Base-by-base conservation (phyloP, 2,113 vertebrate species). In the Elanus axillaris region DNA sequence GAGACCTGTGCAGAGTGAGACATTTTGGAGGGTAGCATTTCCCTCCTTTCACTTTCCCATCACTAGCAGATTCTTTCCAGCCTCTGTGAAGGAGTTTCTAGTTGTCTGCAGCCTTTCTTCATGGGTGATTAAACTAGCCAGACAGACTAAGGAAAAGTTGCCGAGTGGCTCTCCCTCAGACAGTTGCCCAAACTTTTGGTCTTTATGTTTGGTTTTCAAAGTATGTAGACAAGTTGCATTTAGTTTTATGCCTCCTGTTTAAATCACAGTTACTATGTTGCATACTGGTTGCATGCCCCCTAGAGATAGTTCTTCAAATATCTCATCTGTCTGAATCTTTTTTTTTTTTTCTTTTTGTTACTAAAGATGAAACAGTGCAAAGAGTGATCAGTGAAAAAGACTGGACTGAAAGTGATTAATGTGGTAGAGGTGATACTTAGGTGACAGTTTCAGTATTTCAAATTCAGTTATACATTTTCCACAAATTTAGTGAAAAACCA, bases 221-320 rank as follows among this genome's bases (percentile, higher is more conserved):
- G 38, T 22, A 25, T 0, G 0, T 36, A 40, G 47, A 9, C 18
- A 34, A 23, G 52, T 27, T 25, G 26, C 40, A 6, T 27, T 7
- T 21, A 27, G 58, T 27, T 63, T 63, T 71, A n/a, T 40, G 34
- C 5, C 27, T 62, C 8, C 20, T 50, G 38, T 40, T 62, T 32
- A 58, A 74, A 79, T 16, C 47, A 23, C 15, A 20, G 23, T 10
- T 38, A n/a, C 36, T 47, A 13, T 0, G 0, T 3, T 18, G 36
- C 16, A 6, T 53, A 16, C 16, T 53, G 52, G 10, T 47, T 72
- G 7, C 12, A 25, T 29, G 43, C 7, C 13, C 43, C n/a, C 50
- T 45, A 29, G 21, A 47, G 38, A 1, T 2, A 62, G 16, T 72
- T n/a, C 32, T 71, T 58, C 50, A 68, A 86, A 12, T 48, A 76